phyloP scores from a whole-genome alignment of 2,888 invertebrate genomes.

The Epirrhoe tristata region DNA sequence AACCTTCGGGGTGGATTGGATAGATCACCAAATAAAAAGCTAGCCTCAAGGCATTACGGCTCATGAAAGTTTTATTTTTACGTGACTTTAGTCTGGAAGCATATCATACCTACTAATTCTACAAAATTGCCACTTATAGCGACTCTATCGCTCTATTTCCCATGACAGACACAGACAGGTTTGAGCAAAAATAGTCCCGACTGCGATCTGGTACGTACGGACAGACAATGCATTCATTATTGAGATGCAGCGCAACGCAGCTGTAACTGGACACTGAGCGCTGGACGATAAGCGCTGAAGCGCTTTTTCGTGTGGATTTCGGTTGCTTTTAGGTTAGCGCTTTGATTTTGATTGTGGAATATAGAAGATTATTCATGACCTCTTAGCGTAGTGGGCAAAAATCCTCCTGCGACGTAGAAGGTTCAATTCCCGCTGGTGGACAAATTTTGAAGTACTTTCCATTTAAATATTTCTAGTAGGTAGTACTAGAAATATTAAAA shows the following conservation, averaged over 20 bases:
- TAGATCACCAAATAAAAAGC: too few relatives aligned
- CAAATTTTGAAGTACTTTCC: too few relatives aligned
- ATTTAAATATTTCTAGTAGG: too few relatives aligned
- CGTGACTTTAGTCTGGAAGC: too few relatives aligned
- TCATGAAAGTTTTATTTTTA: too few relatives aligned
- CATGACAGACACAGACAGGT: slow-evolving; percentile 80
- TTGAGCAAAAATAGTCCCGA: slow-evolving; percentile 80
- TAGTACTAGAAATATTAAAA: too few relatives aligned
- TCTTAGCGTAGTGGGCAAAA: too few relatives aligned
- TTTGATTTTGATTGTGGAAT: slow-evolving; percentile 10
- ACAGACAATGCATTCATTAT: slow-evolving; percentile 83
- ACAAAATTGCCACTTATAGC: slow-evolving; percentile 23
- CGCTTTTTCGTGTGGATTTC: slow-evolving; percentile 35
- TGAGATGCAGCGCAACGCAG: slow-evolving; percentile 62
- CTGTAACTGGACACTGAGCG: slow-evolving; percentile 36
- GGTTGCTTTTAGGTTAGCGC: slow-evolving; percentile 15
- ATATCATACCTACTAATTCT: too few relatives aligned
- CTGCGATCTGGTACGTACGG: slow-evolving; percentile 67
- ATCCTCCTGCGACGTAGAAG: too few relatives aligned
- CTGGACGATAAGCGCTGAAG: slow-evolving; percentile 32
- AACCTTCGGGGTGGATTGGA: too few relatives aligned
- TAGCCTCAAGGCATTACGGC: too few relatives aligned
- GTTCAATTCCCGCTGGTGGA: too few relatives aligned
- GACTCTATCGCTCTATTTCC: slow-evolving; percentile 54
- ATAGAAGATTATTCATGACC: not conserved